Base-by-base conservation (phyloP, 2,797 vertebrate species). In the Brotula barbata region DNA sequence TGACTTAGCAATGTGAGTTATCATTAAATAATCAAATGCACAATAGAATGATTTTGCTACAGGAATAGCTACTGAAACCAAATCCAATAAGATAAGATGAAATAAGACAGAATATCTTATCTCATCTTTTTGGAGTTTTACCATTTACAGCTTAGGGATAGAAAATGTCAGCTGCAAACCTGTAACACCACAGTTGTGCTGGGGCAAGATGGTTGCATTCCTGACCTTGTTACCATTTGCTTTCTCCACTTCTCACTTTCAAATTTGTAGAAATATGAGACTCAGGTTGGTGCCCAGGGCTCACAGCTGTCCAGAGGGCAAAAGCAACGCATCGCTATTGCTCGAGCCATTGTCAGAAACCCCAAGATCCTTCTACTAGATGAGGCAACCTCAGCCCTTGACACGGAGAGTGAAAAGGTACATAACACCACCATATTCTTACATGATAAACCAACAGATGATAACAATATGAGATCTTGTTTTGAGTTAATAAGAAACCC, bases 321-420 rank as follows among this genome's bases (percentile, higher is more conserved):
- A 85, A 99, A 99, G 62, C 97, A 99, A 42, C 93, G 96, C 17
- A 97, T 99, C 8, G 96, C 96, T 31, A 98, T 99, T 42, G 97
- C 96, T 0, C 91, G 96, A 25, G 97, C 97, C 57, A 93, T 99
- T 5, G 73, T 98, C 53, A 90, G 96, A 72, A 92, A 98, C 62
- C 96, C 96, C 23, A 98, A 94, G 88, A 95, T 99, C 64, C 87
- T 99, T 51, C 85, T 99, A 3, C 84, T 99, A 33, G 97, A 99
- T 76, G 97, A 99, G 81, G 96, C 97, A 6, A 99, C 97, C 4
- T 99, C 96, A 64, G 96, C 97, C 33, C 89, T 99, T 67, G 96
- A 99, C 77, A 98, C 95, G 3, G 96, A 99, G 79, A 99, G 96
- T 75, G 97, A 99, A 89, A 94, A 96, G 94, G 97, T 98, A n/a